phyloP scores from a whole-genome alignment of 2,797 vertebrate genomes.

The Rhinella marina region DNA sequence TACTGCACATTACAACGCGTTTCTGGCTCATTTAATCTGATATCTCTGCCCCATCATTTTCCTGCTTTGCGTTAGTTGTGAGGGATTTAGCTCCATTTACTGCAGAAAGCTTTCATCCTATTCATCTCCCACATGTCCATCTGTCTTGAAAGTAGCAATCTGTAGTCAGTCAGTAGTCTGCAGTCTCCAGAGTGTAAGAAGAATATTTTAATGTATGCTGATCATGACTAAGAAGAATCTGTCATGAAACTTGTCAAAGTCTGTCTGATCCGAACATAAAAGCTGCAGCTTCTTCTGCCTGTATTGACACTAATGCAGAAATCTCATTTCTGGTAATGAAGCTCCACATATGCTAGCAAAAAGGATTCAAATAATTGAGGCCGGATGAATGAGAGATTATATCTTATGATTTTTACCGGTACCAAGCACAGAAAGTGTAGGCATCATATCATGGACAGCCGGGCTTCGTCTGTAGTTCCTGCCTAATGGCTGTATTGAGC shows the following conservation, averaged over 20 bases:
- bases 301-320: background rate
- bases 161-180: background rate
- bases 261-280: background rate
- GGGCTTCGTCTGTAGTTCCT: background rate
- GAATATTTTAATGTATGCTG: too few species aligned
- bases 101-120: background rate
- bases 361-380: background rate
- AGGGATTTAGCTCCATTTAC: too few species aligned
- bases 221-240: background rate
- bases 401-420: background rate
- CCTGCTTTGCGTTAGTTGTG: too few species aligned
- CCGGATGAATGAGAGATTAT: too few species aligned
- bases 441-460: background rate
- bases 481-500: background rate
- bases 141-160: background rate
- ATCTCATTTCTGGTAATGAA: background rate
- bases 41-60: background rate
- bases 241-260: background rate
- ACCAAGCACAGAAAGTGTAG: background rate
- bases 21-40: too few species aligned
- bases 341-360: too few species aligned
- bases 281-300: background rate
- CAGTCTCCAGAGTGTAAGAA: background rate
- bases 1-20: too few species aligned
- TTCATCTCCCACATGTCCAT: background rate